Evolutionary conservation across 2,113 vertebrate species (phyloP).

Genomic region (Eonycteris spelaea): DNA sequence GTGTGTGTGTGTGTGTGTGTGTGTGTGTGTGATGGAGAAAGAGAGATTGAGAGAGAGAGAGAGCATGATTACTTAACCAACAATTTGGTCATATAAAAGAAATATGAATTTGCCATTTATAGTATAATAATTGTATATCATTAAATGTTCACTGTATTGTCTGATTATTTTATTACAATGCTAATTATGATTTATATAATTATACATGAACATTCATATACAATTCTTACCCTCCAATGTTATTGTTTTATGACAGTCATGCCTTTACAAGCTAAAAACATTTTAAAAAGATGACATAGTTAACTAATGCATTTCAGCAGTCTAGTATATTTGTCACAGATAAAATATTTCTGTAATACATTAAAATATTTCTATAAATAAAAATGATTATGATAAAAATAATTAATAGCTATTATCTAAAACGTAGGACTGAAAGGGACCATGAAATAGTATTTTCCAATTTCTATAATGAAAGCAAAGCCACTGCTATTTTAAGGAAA

Average conservation of each 20-base stretch:
- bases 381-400: not conserved
- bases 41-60: not conserved
- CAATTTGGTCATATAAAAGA: not conserved
- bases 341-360: not conserved
- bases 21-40: not conserved
- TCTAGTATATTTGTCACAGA: not conserved
- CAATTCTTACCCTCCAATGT: not conserved
- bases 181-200: not conserved
- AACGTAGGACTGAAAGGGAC: not conserved
- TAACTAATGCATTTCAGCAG: not conserved
- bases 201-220: not conserved
- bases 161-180: not conserved
- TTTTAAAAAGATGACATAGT: not conserved
- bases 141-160: not conserved
- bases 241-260: not conserved
- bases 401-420: slow-evolving; percentile 16
- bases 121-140: not conserved
- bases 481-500: not conserved
- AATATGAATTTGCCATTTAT: not conserved
- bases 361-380: not conserved
- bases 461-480: not conserved
- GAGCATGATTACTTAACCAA: not conserved
- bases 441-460: not conserved
- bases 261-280: not conserved
- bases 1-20: not conserved